These are phyloP conservation scores for Drosophila orena DNA, from an alignment of 1,140 invertebrate genomes.

Conservation along the genomic window DNA sequence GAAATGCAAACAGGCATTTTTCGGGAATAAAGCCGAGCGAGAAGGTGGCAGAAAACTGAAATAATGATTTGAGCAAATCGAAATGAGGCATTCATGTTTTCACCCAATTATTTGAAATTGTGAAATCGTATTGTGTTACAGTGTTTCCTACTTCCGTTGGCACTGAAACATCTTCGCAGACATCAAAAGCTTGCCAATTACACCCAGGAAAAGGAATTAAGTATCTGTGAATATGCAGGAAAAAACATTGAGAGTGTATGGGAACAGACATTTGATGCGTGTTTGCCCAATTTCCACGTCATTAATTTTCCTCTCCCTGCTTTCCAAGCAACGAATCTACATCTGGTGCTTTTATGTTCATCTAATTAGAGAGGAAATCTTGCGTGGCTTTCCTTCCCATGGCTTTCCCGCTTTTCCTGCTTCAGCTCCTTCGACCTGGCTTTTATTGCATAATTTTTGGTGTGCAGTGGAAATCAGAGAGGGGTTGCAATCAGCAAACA, in stretches of 20 bases:
- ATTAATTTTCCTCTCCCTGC: constrained; percentile 62
- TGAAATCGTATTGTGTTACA: no score
- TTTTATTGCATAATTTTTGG: constrained; percentile 79
- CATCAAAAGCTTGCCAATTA: no score
- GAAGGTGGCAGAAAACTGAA: not conserved
- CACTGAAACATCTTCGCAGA: no score
- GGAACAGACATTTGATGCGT: constrained; percentile 18
- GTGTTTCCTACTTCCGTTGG: no score
- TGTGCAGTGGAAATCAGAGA: constrained; percentile 55
- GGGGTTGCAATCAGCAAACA: constrained; percentile 44
- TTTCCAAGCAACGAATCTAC: constrained; percentile 5
- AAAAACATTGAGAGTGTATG: not conserved
- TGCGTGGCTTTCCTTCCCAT: not conserved
- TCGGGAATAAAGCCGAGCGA: not conserved
- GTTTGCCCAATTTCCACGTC: constrained; percentile 69
- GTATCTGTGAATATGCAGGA: no score
- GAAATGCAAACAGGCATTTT: constrained; percentile 35
- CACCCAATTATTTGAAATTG: no score
- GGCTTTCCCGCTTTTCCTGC: not conserved
- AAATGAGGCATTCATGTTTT: no score
- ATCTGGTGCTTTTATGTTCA: constrained; percentile 65
- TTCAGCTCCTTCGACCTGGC: not conserved
- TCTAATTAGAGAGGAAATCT: constrained; percentile 75
- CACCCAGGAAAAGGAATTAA: no score
- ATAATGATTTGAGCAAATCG: not conserved